These are phyloP conservation scores for Carettochelys insculpta DNA, from an alignment of 2,113 vertebrate genomes.

Conservation along the genomic window DNA sequence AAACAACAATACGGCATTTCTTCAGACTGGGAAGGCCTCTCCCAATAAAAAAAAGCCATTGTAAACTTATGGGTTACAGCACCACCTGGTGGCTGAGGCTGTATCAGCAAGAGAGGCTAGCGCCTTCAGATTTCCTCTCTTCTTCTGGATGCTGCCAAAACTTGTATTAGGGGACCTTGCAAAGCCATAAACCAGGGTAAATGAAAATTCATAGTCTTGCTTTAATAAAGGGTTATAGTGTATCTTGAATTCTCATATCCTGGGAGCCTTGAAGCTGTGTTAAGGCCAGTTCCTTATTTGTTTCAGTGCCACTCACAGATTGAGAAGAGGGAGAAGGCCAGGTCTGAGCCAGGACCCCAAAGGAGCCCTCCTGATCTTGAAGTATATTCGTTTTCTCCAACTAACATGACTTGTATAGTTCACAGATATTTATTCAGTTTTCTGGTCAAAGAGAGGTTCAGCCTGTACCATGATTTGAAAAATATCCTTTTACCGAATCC, in stretches of 20 bases:
- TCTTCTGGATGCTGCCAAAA: not conserved
- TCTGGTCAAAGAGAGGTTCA: not conserved
- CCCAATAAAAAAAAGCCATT: not conserved
- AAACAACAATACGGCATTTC: not conserved
- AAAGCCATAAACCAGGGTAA: not conserved
- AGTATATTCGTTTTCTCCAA: not conserved
- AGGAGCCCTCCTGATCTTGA: not conserved
- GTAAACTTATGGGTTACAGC: not conserved
- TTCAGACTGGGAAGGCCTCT: not conserved
- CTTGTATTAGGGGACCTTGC: not conserved
- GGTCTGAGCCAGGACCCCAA: not conserved
- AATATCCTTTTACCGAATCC: not conserved
- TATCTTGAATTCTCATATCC: not conserved
- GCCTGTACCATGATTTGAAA: too few species aligned
- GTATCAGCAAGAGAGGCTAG: not conserved
- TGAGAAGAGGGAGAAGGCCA: not conserved
- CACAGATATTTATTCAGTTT: not conserved
- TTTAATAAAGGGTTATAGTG: not conserved
- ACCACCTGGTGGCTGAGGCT: not conserved
- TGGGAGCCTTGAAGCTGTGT: not conserved
- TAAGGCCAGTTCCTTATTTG: not conserved
- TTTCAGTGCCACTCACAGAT: not conserved
- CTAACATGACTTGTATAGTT: not conserved
- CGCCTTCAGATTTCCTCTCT: not conserved
- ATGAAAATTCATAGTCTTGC: not conserved